phyloP scores from a whole-genome alignment of 2,888 invertebrate genomes.

The Drosophila differens region DNA sequence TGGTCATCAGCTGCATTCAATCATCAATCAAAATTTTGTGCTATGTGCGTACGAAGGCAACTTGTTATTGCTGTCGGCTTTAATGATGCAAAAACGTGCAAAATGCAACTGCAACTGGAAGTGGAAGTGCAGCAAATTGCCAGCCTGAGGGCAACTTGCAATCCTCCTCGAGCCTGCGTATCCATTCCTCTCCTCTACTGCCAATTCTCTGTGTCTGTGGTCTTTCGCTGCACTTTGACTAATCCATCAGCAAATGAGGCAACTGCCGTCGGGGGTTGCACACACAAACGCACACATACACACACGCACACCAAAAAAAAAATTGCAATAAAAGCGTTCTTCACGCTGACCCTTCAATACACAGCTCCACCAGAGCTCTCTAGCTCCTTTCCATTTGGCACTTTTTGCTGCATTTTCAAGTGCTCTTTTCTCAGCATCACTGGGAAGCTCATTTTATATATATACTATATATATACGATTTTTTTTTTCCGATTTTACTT shows the following conservation, averaged over 20 bases:
- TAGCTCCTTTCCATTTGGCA: conserved; percentile 41
- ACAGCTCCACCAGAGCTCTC: conserved; percentile 10
- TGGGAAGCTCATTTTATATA: conserved; percentile 53
- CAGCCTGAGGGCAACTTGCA: conserved; percentile 29
- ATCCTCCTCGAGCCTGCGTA: background rate
- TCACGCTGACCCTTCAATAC: conserved; percentile 55
- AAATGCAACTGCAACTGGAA: conserved; percentile 50
- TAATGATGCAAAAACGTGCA: conserved; percentile 36
- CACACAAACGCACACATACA: conserved; percentile 30
- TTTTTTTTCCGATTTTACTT: conserved; percentile 23
- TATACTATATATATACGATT: conserved; percentile 4
- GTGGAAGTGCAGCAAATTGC: conserved; percentile 48
- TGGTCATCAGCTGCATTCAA: conserved; percentile 73
- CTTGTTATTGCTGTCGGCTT: conserved; percentile 26
- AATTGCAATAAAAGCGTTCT: conserved; percentile 61
- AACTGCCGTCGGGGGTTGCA: conserved; percentile 58
- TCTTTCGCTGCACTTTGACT: conserved; percentile 72
- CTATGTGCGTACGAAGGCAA: conserved; percentile 72
- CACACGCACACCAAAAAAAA: conserved; percentile 19
- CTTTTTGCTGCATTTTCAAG: conserved; percentile 69
- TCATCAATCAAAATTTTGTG: conserved; percentile 79
- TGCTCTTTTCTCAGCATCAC: conserved; percentile 48
- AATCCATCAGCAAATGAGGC: conserved; percentile 80
- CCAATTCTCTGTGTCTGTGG: conserved; percentile 21
- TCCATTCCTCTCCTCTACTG: background rate